Conservation (phyloP, 2,888 invertebrate species). For the Griposia aprilina region DNA sequence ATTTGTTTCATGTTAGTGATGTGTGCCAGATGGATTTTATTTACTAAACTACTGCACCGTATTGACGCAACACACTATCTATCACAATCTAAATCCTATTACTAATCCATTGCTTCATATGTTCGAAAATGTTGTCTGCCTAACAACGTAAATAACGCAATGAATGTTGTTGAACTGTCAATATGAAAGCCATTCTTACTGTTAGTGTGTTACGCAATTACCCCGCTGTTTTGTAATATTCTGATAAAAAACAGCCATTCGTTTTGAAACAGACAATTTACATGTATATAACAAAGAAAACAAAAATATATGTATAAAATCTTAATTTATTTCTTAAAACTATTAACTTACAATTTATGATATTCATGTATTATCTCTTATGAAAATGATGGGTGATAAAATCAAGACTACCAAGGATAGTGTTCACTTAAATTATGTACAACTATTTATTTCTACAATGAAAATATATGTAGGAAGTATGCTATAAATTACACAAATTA, state of each 20-base stretch:
- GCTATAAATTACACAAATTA: neutral
- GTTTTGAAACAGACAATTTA: neutral
- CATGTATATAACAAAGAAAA: neutral
- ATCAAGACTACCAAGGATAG: neutral
- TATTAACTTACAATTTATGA: conserved; percentile 36
- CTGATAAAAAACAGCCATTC: neutral
- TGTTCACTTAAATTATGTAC: neutral
- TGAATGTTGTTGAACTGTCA: too few species aligned
- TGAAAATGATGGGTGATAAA: neutral
- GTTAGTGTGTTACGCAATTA: too few species aligned
- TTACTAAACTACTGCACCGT: too few species aligned
- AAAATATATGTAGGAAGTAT: neutral
- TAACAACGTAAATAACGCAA: too few species aligned
- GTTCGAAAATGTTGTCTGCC: too few species aligned
- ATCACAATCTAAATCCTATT: too few species aligned
- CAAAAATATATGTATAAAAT: neutral
- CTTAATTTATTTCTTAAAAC: conserved; percentile 56
- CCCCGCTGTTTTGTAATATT: neutral
- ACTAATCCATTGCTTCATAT: too few species aligned
- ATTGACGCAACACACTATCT: too few species aligned
- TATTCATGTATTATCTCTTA: conserved; percentile 6
- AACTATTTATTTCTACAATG: neutral
- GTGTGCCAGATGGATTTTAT: too few species aligned
- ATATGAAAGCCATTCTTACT: too few species aligned
- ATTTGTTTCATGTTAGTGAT: too few species aligned